Percentiles rank a stretch among this genome's conserved stretches.
phyloP scores from a whole-genome alignment of 1,140 invertebrate species.

The Oedothorax gibbosus region DNA sequence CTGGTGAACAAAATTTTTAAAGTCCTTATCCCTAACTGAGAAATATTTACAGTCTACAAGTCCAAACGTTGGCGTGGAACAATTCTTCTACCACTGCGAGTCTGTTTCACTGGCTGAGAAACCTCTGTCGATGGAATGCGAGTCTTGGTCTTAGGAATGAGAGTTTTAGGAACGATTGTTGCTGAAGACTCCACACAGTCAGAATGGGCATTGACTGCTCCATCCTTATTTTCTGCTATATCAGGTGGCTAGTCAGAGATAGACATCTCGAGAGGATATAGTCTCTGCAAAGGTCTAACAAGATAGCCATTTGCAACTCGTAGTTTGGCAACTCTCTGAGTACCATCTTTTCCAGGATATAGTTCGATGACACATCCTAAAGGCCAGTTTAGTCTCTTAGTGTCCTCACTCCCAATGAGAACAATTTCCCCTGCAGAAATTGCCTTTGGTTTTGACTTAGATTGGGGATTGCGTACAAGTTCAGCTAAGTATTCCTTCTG shows the following conservation, averaged over 20 bases:
- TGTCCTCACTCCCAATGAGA: no score
- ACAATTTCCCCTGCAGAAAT: background rate
- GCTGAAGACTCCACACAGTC: background rate
- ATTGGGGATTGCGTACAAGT: background rate
- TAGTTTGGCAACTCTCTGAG: constrained; percentile 2
- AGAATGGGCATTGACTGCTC: background rate
- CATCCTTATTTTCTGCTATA: background rate
- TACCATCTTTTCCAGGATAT: no score
- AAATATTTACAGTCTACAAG: no score
- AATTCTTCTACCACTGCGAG: no score
- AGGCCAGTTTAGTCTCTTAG: no score
- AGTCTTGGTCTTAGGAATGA: background rate
- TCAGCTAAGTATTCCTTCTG: no score
- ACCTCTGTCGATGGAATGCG: background rate
- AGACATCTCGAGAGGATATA: background rate
- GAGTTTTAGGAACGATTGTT: background rate
- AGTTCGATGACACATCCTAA: no score
- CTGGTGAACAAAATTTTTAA: background rate
- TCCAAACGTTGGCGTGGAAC: no score
- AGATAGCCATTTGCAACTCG: background rate
- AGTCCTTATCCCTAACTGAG: no score
- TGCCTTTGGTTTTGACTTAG: background rate
- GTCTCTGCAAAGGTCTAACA: background rate
- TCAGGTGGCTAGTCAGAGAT: background rate
- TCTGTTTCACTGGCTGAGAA: no score